Evolutionary conservation across 2,113 vertebrate genomes (phyloP).

Genomic region (Atrichornis clamosus): DNA sequence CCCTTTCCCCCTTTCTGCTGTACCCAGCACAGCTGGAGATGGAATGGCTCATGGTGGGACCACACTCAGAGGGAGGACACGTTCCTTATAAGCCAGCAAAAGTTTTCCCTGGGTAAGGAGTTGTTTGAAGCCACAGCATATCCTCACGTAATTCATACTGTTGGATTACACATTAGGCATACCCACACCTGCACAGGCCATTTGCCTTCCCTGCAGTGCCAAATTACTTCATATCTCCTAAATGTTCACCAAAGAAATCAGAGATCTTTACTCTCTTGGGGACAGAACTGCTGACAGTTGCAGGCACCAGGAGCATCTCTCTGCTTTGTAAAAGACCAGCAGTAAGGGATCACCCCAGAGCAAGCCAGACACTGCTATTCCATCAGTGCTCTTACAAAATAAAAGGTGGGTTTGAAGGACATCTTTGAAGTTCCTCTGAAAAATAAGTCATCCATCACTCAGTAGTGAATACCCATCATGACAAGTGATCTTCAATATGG

Average conservation of each 20-base stretch:
- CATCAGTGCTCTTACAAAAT: background rate
- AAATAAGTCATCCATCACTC: background rate
- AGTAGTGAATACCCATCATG: background rate
- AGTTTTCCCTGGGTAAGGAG: background rate
- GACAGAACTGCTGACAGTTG: background rate
- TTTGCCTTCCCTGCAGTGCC: background rate
- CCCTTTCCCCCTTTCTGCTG: background rate
- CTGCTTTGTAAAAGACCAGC: background rate
- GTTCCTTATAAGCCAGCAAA: background rate
- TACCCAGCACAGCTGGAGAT: background rate
- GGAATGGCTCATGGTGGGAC: background rate
- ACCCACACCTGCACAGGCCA: background rate
- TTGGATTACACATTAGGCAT: background rate
- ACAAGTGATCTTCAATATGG: background rate
- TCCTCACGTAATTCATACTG: background rate
- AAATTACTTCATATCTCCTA: background rate
- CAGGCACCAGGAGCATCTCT: background rate
- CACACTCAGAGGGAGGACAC: fast-evolving
- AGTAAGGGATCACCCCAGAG: background rate
- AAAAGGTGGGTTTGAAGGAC: background rate
- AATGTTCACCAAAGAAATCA: background rate
- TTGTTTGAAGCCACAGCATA: background rate
- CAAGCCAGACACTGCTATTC: background rate
- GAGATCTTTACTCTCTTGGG: background rate
- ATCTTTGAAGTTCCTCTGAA: background rate